Percentiles rank a stretch among this genome's conserved stretches.
Conservation (phyloP, 1,140 invertebrate species). For the Archivesica marissinica region DNA sequence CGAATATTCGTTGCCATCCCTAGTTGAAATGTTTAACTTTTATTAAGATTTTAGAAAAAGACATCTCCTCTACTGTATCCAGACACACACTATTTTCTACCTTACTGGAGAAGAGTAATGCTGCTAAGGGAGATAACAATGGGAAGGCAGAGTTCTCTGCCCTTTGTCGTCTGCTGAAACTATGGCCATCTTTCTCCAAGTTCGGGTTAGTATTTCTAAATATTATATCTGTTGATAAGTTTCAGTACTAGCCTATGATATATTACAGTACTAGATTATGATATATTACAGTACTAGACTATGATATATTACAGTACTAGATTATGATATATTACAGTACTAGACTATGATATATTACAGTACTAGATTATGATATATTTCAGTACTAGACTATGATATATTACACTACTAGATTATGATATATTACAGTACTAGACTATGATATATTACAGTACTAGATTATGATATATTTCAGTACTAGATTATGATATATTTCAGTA, state of each 20-base stretch:
- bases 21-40: too few species aligned
- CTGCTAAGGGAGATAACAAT: slow-evolving; percentile 24
- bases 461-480: too few species aligned
- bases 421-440: too few species aligned
- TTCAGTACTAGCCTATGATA: too few species aligned
- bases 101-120: slow-evolving; percentile 29
- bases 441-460: too few species aligned
- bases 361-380: neutral
- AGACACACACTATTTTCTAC: slow-evolving; percentile 40
- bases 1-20: too few species aligned
- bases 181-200: slow-evolving; percentile 69
- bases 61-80: slow-evolving; percentile 19
- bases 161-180: slow-evolving; percentile 67
- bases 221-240: neutral
- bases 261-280: too few species aligned
- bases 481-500: too few species aligned
- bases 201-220: neutral
- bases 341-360: neutral
- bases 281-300: too few species aligned
- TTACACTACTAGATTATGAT: too few species aligned
- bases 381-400: neutral
- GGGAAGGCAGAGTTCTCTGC: slow-evolving; percentile 38
- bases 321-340: too few species aligned
- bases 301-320: too few species aligned
- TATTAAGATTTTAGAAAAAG: neutral